phyloP scores from a whole-genome alignment of 2,797 vertebrate genomes.

The Sarcophilus harrisii region DNA sequence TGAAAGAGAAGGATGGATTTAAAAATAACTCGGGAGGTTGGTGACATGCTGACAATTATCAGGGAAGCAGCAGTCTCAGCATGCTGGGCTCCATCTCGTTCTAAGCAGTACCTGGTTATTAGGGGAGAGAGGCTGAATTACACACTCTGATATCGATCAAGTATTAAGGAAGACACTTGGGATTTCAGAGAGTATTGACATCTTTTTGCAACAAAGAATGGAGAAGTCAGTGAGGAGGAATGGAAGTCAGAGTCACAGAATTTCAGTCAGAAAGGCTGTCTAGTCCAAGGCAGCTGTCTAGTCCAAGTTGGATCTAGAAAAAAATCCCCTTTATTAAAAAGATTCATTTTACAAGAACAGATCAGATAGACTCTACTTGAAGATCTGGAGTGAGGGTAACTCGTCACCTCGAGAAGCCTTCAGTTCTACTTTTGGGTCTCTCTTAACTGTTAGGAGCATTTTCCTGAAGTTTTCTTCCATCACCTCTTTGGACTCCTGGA shows the following conservation, averaged over 20 bases:
- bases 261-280: not conserved
- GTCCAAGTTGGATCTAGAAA: not conserved
- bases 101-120: not conserved
- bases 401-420: not conserved
- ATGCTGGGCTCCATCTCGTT: not conserved
- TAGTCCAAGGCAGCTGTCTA: not conserved
- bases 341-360: not conserved
- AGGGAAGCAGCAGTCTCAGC: not conserved
- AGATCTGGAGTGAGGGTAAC: not conserved
- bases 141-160: not conserved
- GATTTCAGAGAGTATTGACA: not conserved
- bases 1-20: slow-evolving; percentile 51
- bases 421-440: not conserved
- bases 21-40: slow-evolving; percentile 45
- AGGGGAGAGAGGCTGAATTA: not conserved
- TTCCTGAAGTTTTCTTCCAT: not conserved
- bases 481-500: not conserved
- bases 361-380: not conserved
- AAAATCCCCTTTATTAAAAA: not conserved
- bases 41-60: not conserved
- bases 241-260: not conserved
- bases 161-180: not conserved
- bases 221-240: not conserved
- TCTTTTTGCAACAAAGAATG: not conserved
- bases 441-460: not conserved